Base-by-base conservation (phyloP, 2,888 invertebrate species). In the Actias luna region DNA sequence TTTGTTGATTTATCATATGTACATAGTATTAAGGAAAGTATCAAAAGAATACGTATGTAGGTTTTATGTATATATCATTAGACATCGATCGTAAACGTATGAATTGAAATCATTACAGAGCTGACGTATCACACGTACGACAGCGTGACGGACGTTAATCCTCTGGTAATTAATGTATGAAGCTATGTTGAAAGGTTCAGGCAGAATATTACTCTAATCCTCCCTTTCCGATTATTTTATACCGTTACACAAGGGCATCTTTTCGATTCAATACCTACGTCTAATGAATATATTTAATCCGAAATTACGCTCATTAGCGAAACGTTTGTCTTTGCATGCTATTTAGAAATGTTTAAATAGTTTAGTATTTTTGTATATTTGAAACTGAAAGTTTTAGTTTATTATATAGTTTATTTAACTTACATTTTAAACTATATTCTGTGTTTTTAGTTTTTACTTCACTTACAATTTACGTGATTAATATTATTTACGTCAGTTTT, bases 161-260 rank as follows among this genome's bases (percentile, higher is more conserved):
- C 73, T 62, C 60, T 61, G 67, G 69, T 82, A 79, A 81, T 82
- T 78, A 80, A 79, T 79, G 73, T 74, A 78, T 75, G 71, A 72
- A 72, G 67, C 61, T 69, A 71, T 66, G 63, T 65, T 68, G 69
- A 73, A 73, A 72, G 69, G 69, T 73, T 72, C 65, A 65, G 70
- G 72, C 69, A 66, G 67, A 70, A 73, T 73, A 76, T 73, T 71
- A 68, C 73, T 75, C 69, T 75, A 71, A 76, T 70, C 68, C 68
- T 60, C 64, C 71, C 63, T 68, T 66, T 67, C 68, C 65, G 64
- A 67, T 65, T 59, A 60, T 57, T 63, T 64, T 29, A 61, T 59
- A 62, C 60, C 29, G 35, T 62, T 58, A 59, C 58, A 62, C 63
- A 52, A 62, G 16, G 52, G 59, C 39, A 55, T 29, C 29, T 25